A percentile compares a stretch with the other conserved stretches of the same genome.
phyloP scores from a whole-genome alignment of 2,113 vertebrate genomes.

The Ailuropoda melanoleuca region DNA sequence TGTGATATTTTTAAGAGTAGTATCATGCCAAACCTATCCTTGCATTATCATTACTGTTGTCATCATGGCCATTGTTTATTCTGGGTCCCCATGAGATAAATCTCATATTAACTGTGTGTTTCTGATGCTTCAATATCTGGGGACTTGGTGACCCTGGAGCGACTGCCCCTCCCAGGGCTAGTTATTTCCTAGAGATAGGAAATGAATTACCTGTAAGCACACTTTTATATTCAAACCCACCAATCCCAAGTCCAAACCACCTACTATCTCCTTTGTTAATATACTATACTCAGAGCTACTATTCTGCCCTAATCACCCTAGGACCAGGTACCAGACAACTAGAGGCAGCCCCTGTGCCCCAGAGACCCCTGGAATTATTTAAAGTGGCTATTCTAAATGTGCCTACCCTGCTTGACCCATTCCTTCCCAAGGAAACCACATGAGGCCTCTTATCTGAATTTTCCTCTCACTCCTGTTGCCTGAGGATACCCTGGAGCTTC shows the following conservation, averaged over 20 bases:
- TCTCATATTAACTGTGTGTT: neutral
- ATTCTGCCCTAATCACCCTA: neutral
- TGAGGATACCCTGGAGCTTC: neutral
- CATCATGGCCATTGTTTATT: neutral
- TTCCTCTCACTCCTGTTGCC: neutral
- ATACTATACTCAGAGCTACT: neutral
- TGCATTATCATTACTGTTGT: neutral
- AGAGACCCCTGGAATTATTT: neutral
- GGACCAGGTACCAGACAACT: neutral
- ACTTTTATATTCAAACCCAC: neutral
- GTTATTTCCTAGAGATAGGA: neutral
- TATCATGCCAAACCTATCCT: neutral
- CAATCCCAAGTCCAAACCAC: neutral
- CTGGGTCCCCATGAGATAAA: neutral
- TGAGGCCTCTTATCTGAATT: neutral
- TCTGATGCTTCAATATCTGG: neutral
- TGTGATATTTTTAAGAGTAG: neutral
- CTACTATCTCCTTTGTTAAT: neutral
- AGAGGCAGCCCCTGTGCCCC: fast-evolving
- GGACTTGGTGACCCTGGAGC: neutral
- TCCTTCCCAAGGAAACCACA: neutral
- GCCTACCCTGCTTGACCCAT: neutral
- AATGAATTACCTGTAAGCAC: too few relatives aligned
- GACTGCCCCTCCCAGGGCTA: neutral
- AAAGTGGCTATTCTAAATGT: neutral